A percentile compares a stretch with the other conserved stretches of the same genome.
phyloP scores from a whole-genome alignment of 2,797 vertebrate genomes.

The Myotis vivesi region DNA sequence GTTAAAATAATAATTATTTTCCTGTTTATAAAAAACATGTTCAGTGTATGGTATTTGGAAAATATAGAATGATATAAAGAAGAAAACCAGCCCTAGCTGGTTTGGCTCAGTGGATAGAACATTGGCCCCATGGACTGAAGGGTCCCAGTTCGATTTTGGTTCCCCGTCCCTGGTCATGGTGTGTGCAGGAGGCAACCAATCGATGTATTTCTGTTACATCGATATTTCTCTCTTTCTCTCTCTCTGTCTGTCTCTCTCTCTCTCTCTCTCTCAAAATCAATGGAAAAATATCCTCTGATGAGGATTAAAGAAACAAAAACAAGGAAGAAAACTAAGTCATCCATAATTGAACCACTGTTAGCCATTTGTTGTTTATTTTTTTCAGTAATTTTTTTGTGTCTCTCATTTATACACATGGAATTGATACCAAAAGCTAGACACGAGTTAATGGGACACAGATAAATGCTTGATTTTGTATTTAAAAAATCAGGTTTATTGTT shows the following conservation, averaged over 20 bases:
- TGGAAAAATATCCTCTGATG: not conserved
- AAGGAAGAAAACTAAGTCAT: not conserved
- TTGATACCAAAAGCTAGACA: not conserved
- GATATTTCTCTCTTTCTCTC: not conserved
- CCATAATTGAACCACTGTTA: not conserved
- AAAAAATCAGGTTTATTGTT: not conserved
- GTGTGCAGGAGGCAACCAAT: no score
- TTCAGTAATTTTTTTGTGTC: not conserved
- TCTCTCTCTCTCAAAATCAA: not conserved
- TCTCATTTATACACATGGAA: not conserved
- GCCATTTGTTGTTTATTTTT: slow-evolving; percentile 10
- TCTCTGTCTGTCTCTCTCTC: no score
- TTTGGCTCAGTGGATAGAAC: not conserved
- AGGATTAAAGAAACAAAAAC: not conserved
- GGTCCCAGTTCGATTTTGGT: no score
- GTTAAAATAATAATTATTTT: not conserved
- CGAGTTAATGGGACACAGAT: not conserved
- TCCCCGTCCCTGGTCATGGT: no score
- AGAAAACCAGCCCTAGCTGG: not conserved
- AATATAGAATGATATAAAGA: not conserved
- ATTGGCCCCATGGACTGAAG: no score
- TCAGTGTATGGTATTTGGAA: not conserved
- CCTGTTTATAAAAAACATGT: not conserved
- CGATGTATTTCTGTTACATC: no score
- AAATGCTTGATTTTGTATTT: slow-evolving; percentile 26